A percentile compares a stretch with the other conserved stretches of the same genome.
These are phyloP conservation scores for Lapara coniferarum DNA, from an alignment of 2,888 invertebrate species.

Conservation along the genomic window DNA sequence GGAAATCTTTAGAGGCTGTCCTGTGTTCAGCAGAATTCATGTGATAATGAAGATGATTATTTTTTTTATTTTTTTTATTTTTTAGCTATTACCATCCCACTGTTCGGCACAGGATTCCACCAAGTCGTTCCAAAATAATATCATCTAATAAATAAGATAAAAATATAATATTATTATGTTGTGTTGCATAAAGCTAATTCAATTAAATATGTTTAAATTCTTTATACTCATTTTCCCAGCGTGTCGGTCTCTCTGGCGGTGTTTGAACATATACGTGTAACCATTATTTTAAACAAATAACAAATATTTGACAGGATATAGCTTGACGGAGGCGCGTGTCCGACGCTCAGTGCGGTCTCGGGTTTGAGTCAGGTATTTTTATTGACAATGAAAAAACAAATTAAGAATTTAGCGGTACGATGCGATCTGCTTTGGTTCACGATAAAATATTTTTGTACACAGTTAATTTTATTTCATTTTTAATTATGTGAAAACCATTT, in stretches of 20 bases:
- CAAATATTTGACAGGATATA: conserved; percentile 56
- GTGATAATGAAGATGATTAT: too few relatives aligned
- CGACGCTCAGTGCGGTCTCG: background rate
- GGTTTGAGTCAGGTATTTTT: background rate
- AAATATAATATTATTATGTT: too few relatives aligned
- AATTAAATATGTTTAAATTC: background rate
- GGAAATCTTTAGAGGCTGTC: too few relatives aligned
- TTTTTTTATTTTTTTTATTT: too few relatives aligned
- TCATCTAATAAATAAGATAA: too few relatives aligned
- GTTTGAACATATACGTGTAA: conserved; percentile 39
- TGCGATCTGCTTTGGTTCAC: too few relatives aligned
- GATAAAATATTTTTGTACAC: too few relatives aligned
- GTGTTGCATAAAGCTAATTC: too few relatives aligned
- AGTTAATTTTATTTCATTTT: background rate
- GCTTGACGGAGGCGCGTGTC: conserved; percentile 22
- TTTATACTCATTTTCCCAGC: conserved; percentile 12
- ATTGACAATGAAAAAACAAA: background rate
- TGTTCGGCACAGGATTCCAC: too few relatives aligned
- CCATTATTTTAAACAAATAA: conserved; percentile 52
- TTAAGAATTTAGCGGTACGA: background rate
- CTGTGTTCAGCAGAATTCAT: too few relatives aligned
- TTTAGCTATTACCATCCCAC: too few relatives aligned
- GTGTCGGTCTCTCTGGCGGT: conserved; percentile 36
- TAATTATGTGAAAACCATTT: background rate
- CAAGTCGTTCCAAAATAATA: too few relatives aligned